Evolutionary conservation across 2,113 vertebrate genomes (phyloP).

Genomic region (Strix uralensis): DNA sequence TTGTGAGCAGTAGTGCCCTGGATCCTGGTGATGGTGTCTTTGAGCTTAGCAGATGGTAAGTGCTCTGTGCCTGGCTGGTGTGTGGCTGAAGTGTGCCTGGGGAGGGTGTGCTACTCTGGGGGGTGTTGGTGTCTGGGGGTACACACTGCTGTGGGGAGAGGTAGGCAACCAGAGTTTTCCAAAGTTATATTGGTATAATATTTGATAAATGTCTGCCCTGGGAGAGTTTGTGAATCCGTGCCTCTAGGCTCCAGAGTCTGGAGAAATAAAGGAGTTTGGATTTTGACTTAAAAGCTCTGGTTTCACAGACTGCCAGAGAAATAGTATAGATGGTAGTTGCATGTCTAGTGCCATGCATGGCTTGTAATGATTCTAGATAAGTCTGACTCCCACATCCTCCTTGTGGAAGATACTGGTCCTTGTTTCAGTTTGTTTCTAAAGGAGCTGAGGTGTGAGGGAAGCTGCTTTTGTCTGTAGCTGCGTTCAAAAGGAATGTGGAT

Average conservation of each 20-base stretch:
- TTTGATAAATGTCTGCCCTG: rapidly evolving
- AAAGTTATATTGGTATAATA: rapidly evolving
- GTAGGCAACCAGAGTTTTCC: rapidly evolving
- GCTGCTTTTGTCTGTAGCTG: neutral
- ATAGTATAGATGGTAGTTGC: rapidly evolving
- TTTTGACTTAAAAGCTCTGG: neutral
- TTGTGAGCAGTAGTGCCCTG: rapidly evolving
- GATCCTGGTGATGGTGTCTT: rapidly evolving
- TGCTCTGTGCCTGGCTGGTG: rapidly evolving
- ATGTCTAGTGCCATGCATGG: rapidly evolving
- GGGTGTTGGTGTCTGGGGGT: too few relatives aligned
- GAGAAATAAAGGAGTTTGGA: rapidly evolving
- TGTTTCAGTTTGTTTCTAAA: too few relatives aligned
- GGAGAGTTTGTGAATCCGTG: rapidly evolving
- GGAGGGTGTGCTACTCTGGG: rapidly evolving
- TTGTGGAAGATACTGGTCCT: rapidly evolving
- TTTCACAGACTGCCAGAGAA: rapidly evolving
- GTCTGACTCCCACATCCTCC: rapidly evolving
- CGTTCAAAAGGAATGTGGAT: rapidly evolving
- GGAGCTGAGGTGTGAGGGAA: neutral
- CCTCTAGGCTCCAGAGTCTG: rapidly evolving
- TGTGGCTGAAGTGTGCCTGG: rapidly evolving
- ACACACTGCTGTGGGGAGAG: rapidly evolving
- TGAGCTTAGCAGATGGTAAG: rapidly evolving
- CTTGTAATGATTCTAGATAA: neutral